Percentiles rank a stretch among this genome's conserved stretches.
phyloP scores from a whole-genome alignment of 2,888 invertebrate species.

The Troglohyphantes excavatus region DNA sequence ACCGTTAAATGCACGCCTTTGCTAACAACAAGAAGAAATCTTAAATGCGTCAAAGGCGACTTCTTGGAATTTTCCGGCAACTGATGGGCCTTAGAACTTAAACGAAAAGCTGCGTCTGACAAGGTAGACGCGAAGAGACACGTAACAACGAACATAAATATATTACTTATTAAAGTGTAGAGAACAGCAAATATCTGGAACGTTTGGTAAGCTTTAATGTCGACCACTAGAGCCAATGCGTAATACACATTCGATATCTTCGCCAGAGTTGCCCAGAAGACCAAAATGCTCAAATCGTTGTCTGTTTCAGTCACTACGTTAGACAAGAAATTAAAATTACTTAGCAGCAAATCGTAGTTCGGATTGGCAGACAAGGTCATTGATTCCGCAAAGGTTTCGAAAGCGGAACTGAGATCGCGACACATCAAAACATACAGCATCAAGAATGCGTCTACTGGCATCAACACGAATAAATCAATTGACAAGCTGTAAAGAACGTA shows the following conservation, averaged over 20 bases:
- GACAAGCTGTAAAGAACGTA: neutral
- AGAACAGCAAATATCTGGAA: neutral
- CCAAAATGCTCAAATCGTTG: neutral
- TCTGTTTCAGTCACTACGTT: neutral
- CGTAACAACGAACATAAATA: neutral
- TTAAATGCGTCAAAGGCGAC: neutral
- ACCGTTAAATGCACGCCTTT: constrained; percentile 23
- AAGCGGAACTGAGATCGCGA: neutral
- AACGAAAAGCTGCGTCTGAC: neutral
- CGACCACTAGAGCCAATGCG: neutral
- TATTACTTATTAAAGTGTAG: neutral
- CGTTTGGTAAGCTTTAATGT: neutral
- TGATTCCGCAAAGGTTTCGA: neutral
- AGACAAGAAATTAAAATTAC: neutral
- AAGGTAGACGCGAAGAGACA: constrained; percentile 8
- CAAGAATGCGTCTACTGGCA: constrained; percentile 2
- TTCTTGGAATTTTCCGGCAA: neutral
- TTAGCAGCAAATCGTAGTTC: neutral
- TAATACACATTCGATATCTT: neutral
- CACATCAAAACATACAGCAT: constrained; percentile 18
- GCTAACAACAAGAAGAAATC: neutral
- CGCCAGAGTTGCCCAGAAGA: constrained; percentile 2
- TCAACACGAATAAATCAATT: neutral
- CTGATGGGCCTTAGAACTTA: neutral
- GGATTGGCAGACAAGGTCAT: neutral